phyloP scores from a whole-genome alignment of 2,797 vertebrate genomes.

The Xerus rutilus region DNA sequence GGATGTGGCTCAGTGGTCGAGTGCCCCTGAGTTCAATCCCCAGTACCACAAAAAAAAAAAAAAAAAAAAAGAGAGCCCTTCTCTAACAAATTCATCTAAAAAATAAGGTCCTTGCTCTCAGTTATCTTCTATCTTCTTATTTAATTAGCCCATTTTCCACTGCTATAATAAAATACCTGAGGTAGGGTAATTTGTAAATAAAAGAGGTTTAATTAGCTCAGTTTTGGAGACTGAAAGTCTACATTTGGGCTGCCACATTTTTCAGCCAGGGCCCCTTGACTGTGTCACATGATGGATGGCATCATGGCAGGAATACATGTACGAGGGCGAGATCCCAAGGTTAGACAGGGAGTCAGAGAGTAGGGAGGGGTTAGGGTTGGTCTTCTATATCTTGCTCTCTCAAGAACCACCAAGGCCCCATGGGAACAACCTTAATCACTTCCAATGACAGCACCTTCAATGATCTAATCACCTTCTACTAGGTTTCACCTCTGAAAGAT shows the following conservation, averaged over 20 bases:
- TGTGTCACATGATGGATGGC: neutral
- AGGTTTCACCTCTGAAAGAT: neutral
- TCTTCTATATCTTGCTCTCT: neutral
- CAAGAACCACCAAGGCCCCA: neutral
- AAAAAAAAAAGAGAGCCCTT: neutral
- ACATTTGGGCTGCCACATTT: neutral
- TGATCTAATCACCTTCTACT: neutral
- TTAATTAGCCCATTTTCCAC: neutral
- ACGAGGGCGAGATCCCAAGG: neutral
- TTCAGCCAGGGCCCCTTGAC: neutral
- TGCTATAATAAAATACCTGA: neutral
- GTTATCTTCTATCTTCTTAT: neutral
- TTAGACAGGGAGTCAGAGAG: neutral
- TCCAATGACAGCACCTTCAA: neutral
- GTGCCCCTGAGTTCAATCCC: no score
- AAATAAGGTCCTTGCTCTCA: neutral
- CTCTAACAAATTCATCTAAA: neutral
- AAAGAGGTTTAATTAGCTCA: no score
- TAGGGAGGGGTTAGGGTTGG: neutral
- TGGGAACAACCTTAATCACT: neutral
- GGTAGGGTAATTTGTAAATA: no score
- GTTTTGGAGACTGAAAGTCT: no score
- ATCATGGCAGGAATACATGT: neutral
- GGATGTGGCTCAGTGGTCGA: no score
- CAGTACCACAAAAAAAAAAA: no score